phyloP scores from a whole-genome alignment of 1,140 invertebrate genomes.

The Drosophila ficusphila region DNA sequence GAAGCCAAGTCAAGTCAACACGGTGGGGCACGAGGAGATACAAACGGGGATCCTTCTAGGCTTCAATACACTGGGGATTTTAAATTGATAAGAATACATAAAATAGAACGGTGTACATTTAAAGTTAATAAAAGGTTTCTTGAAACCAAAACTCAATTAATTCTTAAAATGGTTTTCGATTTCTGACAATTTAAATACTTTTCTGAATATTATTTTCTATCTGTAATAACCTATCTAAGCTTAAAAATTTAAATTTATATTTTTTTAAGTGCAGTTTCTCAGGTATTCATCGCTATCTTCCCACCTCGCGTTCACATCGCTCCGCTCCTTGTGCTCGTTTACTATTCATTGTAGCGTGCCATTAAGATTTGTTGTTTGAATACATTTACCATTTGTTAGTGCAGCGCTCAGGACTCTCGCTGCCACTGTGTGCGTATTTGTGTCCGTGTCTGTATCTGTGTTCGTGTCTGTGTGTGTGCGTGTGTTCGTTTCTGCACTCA shows the following conservation, averaged over 20 bases:
- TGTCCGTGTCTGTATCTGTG: constrained; percentile 12
- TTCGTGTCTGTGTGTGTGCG: constrained; percentile 14
- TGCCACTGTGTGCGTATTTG: background rate
- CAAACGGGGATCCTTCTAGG: constrained; percentile 13
- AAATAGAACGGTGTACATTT: no score
- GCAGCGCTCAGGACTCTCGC: constrained; percentile 44
- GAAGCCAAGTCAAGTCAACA: constrained; percentile 79
- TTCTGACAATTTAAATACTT: no score
- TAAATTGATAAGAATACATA: no score
- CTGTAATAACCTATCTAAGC: background rate
- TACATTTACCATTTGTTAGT: constrained; percentile 82
- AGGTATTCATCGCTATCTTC: constrained; percentile 41
- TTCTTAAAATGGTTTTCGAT: no score
- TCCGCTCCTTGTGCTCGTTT: constrained; percentile 60
- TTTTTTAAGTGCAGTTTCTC: constrained; percentile 20
- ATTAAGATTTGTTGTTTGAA: constrained; percentile 83
- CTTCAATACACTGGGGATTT: background rate
- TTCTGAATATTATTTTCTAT: background rate
- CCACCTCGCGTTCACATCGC: constrained; percentile 16
- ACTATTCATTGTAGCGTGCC: constrained; percentile 82
- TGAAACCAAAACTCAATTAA: no score
- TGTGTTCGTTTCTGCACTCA: constrained; percentile 73
- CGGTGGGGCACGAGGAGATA: background rate
- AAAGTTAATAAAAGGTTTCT: no score
- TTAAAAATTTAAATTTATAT: background rate